phyloP scores from a whole-genome alignment of 2,113 vertebrate genomes.

The Cryptomyrus ogoouensis region DNA sequence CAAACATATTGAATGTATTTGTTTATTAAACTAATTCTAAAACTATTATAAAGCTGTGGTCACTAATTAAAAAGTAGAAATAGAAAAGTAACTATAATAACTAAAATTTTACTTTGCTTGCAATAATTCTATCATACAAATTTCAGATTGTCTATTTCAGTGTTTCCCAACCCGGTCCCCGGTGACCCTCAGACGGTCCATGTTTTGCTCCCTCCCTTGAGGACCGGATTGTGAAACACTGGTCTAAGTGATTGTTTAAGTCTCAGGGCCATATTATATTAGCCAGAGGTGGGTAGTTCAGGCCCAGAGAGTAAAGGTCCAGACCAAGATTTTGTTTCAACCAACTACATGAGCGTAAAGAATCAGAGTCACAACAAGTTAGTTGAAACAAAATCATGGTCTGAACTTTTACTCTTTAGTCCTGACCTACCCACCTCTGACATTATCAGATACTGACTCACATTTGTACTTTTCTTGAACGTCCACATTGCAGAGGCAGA shows the following conservation, averaged over 20 bases:
- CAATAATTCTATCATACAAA: no score
- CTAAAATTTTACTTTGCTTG: no score
- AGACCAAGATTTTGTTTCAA: neutral
- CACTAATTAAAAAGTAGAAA: no score
- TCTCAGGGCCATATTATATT: neutral
- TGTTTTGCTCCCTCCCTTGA: no score
- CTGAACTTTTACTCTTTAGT: neutral
- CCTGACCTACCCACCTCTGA: neutral
- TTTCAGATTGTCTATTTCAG: neutral
- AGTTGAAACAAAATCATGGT: neutral
- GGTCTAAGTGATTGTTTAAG: neutral
- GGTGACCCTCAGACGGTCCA: no score
- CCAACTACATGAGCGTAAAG: neutral
- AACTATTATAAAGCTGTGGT: no score
- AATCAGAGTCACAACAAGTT: neutral
- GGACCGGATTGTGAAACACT: no score
- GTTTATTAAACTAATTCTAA: neutral
- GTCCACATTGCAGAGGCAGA: slow-evolving; percentile 70
- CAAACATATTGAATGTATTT: neutral
- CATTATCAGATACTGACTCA: slow-evolving; percentile 42
- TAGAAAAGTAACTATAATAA: no score
- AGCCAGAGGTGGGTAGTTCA: no score
- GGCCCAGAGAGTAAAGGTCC: neutral
- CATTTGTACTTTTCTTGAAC: slow-evolving; percentile 77
- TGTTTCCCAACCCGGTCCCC: no score